Conservation (phyloP, 2,797 vertebrate species). For the Gymnodraco acuticeps region DNA sequence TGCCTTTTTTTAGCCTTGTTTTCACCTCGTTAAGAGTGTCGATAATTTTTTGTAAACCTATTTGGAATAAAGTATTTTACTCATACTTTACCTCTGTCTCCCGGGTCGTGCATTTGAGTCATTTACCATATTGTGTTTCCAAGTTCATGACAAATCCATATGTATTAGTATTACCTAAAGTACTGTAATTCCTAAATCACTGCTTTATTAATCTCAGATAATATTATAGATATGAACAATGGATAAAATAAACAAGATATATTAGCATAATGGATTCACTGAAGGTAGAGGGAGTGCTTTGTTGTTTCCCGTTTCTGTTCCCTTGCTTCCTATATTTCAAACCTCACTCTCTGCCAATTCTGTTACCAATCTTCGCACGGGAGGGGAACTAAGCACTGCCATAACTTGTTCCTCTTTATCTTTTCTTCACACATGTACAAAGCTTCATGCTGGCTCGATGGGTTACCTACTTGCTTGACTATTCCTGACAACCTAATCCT, state of each 20-base stretch:
- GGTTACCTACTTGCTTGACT: slow-evolving; percentile 28
- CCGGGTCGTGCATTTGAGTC: no score
- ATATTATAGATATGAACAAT: slow-evolving; percentile 18
- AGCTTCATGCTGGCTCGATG: slow-evolving; percentile 9
- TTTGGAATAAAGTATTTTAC: no score
- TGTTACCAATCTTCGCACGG: slow-evolving; percentile 9
- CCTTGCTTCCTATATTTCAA: slow-evolving; percentile 18
- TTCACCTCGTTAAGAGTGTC: no score
- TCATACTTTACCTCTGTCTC: no score
- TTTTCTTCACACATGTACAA: slow-evolving; percentile 32
- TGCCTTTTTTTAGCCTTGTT: no score
- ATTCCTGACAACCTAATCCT: slow-evolving; percentile 53
- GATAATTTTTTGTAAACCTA: no score
- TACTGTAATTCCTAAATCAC: slow-evolving; percentile 26
- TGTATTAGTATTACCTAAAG: slow-evolving; percentile 3
- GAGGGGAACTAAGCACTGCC: slow-evolving; percentile 32
- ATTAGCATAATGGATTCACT: slow-evolving; percentile 4
- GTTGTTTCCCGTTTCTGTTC: slow-evolving; percentile 26
- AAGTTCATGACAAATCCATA: no score
- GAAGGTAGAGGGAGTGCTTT: slow-evolving; percentile 8
- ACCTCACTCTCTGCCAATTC: slow-evolving; percentile 33
- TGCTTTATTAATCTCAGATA: slow-evolving; percentile 3
- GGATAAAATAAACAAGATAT: slow-evolving; percentile 16
- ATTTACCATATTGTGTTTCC: no score
- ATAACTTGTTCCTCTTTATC: slow-evolving; percentile 16